phyloP scores from a whole-genome alignment of 1,140 invertebrate genomes.

The Drosophila leontia region DNA sequence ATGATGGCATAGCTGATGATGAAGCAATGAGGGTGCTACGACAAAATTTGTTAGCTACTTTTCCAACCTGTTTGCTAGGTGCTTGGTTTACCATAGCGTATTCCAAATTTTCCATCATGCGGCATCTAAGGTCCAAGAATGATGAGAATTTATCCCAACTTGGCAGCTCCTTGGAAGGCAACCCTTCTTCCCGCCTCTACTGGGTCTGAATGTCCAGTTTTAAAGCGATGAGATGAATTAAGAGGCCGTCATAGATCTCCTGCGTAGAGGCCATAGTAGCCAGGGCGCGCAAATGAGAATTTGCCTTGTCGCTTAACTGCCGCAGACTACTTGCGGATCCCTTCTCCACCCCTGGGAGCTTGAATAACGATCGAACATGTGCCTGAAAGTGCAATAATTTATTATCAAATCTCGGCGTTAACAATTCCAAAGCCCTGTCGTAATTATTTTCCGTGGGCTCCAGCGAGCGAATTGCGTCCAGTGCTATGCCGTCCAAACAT shows the following conservation, averaged over 20 bases:
- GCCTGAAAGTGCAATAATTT: slow-evolving; percentile 1
- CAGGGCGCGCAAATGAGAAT: slow-evolving; percentile 6
- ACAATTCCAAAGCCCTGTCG: neutral
- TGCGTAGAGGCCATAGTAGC: neutral
- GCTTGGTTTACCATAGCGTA: neutral
- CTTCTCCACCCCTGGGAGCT: neutral
- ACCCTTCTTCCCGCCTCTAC: neutral
- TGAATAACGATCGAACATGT: slow-evolving; percentile 1
- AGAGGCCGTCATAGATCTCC: too few species aligned
- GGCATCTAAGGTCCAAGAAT: slow-evolving; percentile 1
- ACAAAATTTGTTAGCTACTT: neutral
- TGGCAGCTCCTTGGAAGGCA: neutral
- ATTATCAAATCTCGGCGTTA: neutral
- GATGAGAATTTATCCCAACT: neutral
- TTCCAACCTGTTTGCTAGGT: neutral
- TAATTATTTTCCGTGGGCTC: too few species aligned
- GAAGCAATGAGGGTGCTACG: slow-evolving; percentile 1
- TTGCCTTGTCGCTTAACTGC: slow-evolving; percentile 1
- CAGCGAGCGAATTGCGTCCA: too few species aligned
- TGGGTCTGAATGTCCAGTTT: neutral
- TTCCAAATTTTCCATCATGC: slow-evolving; percentile 5
- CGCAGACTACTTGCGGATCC: neutral
- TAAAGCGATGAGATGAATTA: too few species aligned
- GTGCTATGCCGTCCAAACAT: too few species aligned
- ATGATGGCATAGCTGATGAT: neutral